phyloP scores from a whole-genome alignment of 2,888 invertebrate species.

The Drosophila lutescens region DNA sequence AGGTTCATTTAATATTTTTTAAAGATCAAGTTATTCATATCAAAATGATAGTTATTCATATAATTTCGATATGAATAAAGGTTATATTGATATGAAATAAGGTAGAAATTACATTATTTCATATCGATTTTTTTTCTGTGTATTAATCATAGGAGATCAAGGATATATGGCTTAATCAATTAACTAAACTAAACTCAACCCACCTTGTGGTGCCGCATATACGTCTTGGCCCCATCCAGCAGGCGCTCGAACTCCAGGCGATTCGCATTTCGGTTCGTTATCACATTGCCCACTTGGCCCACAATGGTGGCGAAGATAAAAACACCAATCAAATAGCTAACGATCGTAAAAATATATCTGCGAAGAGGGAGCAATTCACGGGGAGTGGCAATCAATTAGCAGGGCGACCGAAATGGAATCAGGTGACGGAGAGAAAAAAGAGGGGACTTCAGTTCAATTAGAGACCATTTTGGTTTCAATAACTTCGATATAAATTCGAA shows the following conservation, averaged over 20 bases:
- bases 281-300: slow-evolving; percentile 98
- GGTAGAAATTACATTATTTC: no score
- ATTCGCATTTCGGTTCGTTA: slow-evolving; percentile 98
- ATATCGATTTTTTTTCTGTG: no score
- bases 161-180: neutral
- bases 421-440: neutral
- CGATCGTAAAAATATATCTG: slow-evolving; percentile 98
- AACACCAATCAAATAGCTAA: slow-evolving; percentile 98
- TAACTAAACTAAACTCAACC: slow-evolving; percentile 42
- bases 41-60: no score
- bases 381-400: slow-evolving; percentile 8
- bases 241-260: slow-evolving; percentile 97
- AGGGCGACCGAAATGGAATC: neutral
- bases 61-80: no score
- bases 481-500: no score
- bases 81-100: no score
- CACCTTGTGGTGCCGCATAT: slow-evolving; percentile 98
- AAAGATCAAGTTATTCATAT: no score
- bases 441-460: neutral
- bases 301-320: slow-evolving; percentile 99
- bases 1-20: no score
- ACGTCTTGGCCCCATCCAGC: slow-evolving; percentile 97
- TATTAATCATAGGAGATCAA: no score
- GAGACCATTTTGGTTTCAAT: neutral
- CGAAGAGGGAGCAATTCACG: neutral